Percentiles rank a stretch among this genome's conserved stretches.
Conservation (phyloP, 2,797 vertebrate species). For the Hipposideros larvatus region DNA sequence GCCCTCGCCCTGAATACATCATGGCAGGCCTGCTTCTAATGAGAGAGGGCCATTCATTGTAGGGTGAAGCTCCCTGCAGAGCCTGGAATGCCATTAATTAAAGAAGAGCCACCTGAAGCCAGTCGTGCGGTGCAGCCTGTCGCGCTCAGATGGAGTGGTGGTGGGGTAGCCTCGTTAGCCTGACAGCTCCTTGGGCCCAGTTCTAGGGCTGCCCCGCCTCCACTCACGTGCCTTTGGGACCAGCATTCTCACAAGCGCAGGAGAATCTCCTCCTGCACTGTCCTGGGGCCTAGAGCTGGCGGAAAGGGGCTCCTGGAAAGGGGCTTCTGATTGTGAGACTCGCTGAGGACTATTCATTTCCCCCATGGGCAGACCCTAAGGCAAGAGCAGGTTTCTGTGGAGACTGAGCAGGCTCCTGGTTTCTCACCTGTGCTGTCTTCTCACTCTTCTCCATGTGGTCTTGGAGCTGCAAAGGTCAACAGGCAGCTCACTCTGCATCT, state of each 20-base stretch:
- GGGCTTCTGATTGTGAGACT: not conserved
- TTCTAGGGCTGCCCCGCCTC: slow-evolving; percentile 67
- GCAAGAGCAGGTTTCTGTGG: not conserved
- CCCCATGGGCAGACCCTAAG: not conserved
- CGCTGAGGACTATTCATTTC: not conserved
- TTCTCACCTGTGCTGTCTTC: not conserved
- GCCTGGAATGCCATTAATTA: slow-evolving; percentile 90
- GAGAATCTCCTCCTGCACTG: not conserved
- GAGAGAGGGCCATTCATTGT: slow-evolving; percentile 91
- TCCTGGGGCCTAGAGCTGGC: not conserved
- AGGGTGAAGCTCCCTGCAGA: slow-evolving; percentile 89
- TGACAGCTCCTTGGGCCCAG: slow-evolving; percentile 83
- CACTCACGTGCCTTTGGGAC: not conserved
- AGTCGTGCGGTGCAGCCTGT: slow-evolving; percentile 87
- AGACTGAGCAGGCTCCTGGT: not conserved
- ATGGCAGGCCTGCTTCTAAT: slow-evolving; percentile 90
- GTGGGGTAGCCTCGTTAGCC: slow-evolving; percentile 89
- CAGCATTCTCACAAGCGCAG: slow-evolving; percentile 8
- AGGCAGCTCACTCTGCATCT: not conserved
- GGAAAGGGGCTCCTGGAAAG: slow-evolving; percentile 12
- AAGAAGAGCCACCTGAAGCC: slow-evolving; percentile 90
- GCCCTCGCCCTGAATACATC: slow-evolving; percentile 89
- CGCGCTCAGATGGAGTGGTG: slow-evolving; percentile 88
- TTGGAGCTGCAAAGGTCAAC: not conserved
- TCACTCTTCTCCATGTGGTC: not conserved